Percentiles rank a stretch among this genome's conserved stretches.
phyloP scores from a whole-genome alignment of 1,140 invertebrate genomes.

The Dendrolimus kikuchii region DNA sequence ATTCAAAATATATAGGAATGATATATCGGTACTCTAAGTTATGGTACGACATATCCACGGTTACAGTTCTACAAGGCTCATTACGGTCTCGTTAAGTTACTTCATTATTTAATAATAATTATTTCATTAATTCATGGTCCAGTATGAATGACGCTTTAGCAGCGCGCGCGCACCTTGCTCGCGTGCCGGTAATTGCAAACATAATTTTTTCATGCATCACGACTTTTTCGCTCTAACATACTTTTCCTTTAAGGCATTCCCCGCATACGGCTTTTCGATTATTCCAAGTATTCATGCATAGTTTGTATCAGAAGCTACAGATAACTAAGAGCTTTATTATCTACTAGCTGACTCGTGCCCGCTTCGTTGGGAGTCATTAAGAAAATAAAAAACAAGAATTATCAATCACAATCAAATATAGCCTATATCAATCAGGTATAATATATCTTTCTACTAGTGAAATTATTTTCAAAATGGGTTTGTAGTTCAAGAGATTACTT shows the following conservation, averaged over 20 bases:
- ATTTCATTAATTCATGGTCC: background rate
- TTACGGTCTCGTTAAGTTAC: background rate
- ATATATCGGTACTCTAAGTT: background rate
- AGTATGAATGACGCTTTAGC: constrained; percentile 29
- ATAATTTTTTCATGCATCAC: constrained; percentile 69
- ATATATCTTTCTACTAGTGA: too few relatives aligned
- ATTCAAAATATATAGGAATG: background rate
- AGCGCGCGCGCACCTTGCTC: constrained; percentile 59
- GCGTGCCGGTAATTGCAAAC: constrained; percentile 66
- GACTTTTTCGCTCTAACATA: constrained; percentile 66
- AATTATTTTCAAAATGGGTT: too few relatives aligned
- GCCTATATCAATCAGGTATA: too few relatives aligned
- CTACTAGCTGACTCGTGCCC: too few relatives aligned
- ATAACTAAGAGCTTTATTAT: too few relatives aligned
- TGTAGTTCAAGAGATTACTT: too few relatives aligned
- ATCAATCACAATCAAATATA: too few relatives aligned
- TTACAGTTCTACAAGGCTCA: background rate
- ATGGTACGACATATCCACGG: background rate
- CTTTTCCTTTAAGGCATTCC: constrained; percentile 50
- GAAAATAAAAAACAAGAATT: too few relatives aligned
- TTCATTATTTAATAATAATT: constrained; percentile 2
- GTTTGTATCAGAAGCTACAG: too few relatives aligned
- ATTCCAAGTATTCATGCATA: constrained; percentile 41
- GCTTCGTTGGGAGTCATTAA: too few relatives aligned
- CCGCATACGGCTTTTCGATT: constrained; percentile 55